Percentiles rank a stretch among this genome's conserved stretches.
These are phyloP conservation scores for Zoanthus gigantus DNA, from an alignment of 92 coral and sea anemone species.

Conservation along the genomic window DNA sequence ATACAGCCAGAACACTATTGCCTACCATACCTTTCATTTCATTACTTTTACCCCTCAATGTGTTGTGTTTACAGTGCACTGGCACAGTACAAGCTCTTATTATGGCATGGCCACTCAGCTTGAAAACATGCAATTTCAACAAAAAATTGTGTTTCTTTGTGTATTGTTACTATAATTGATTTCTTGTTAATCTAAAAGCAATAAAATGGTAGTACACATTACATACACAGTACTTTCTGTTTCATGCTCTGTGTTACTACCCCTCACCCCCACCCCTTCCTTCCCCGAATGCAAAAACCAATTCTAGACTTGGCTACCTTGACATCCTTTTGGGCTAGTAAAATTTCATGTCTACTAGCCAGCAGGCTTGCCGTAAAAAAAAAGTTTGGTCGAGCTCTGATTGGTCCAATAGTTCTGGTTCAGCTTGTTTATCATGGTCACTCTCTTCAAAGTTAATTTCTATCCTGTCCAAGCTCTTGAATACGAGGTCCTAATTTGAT, in stretches of 20 bases:
- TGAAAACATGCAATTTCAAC: constrained; percentile 27
- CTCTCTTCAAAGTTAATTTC: too few relatives aligned
- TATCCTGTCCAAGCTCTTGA: too few relatives aligned
- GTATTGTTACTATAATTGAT: constrained; percentile 10
- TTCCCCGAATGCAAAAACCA: constrained; percentile 12
- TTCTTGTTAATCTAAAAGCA: constrained; percentile 15
- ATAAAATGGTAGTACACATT: constrained; percentile 23
- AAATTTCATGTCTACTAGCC: constrained; percentile 4
- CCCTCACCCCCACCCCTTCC: not conserved
- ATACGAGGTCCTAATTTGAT: too few relatives aligned
- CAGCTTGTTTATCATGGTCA: too few relatives aligned
- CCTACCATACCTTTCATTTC: not conserved
- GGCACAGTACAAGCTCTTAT: constrained; percentile 23
- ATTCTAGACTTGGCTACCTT: constrained; percentile 8
- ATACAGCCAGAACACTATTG: not conserved
- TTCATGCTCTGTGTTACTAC: constrained; percentile 3
- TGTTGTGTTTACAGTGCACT: constrained; percentile 21
- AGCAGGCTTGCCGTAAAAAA: not conserved
- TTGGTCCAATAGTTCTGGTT: too few relatives aligned
- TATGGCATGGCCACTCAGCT: constrained; percentile 4
- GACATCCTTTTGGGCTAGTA: constrained; percentile 6
- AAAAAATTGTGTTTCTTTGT: constrained; percentile 21
- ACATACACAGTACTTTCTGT: constrained; percentile 19
- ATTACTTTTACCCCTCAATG: not conserved
- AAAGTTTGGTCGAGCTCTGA: too few relatives aligned